Conservation (phyloP, 2,113 vertebrate species). For the Opisthocomus hoazin region DNA sequence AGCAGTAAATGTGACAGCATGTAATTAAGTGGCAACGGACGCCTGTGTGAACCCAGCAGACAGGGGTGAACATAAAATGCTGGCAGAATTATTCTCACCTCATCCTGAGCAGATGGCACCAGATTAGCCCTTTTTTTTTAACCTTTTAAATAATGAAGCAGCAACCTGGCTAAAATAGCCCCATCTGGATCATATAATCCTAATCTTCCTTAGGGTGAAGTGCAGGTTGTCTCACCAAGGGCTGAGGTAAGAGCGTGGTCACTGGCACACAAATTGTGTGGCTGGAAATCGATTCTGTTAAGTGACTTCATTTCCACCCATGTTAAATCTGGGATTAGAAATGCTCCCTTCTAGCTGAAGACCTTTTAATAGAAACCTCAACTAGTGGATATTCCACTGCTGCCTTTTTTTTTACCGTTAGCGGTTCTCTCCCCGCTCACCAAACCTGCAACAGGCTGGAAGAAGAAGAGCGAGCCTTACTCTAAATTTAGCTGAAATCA, state of each 20-base stretch:
- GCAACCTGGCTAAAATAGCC: background rate
- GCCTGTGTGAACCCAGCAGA: rapidly evolving
- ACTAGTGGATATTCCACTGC: background rate
- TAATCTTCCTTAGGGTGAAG: background rate
- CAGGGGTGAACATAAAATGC: background rate
- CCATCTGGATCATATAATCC: background rate
- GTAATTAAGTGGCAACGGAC: background rate
- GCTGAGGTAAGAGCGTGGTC: background rate
- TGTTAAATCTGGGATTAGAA: background rate
- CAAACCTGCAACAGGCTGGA: background rate
- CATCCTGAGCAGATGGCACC: slow-evolving; percentile 42
- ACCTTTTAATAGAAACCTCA: background rate
- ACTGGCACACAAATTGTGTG: background rate
- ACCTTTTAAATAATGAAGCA: slow-evolving; percentile 21
- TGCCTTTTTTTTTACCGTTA: background rate
- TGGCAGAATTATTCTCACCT: slow-evolving; percentile 10
- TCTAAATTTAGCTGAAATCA: background rate
- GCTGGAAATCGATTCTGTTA: background rate
- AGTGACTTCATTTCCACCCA: background rate
- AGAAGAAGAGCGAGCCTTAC: background rate
- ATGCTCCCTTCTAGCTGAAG: background rate
- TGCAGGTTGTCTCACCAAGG: background rate
- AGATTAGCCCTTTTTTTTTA: background rate
- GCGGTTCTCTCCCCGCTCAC: background rate
- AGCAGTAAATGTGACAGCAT: background rate